Evolutionary conservation across 2,113 vertebrate species (phyloP).

Genomic region (Onychorhynchus coronatus): DNA sequence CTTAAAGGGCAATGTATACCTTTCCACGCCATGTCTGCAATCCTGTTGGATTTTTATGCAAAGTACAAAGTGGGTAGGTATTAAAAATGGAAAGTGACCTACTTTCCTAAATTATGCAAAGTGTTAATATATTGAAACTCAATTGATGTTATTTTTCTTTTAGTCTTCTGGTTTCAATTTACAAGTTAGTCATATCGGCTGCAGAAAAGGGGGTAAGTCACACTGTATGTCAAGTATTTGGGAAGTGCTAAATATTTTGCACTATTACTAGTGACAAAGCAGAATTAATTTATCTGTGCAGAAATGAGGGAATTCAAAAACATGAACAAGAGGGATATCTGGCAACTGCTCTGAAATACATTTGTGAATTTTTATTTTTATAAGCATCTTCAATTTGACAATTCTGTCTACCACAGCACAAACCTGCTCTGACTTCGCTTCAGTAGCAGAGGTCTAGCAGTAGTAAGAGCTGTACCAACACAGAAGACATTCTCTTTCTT

Average conservation of each 20-base stretch:
- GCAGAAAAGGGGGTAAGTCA: neutral
- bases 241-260: neutral
- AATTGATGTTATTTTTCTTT: neutral
- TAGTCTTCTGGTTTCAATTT: constrained; percentile 18
- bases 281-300: neutral
- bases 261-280: neutral
- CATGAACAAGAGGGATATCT: neutral
- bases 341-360: neutral
- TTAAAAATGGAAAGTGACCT: constrained; percentile 29
- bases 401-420: neutral
- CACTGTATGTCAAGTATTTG: neutral
- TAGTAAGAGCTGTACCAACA: neutral
- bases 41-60: neutral
- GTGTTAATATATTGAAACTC: constrained; percentile 1
- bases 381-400: neutral
- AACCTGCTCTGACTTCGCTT: neutral
- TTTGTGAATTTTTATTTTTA: neutral
- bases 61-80: neutral
- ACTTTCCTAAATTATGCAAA: neutral
- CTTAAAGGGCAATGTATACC: neutral
- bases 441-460: neutral
- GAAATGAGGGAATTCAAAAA: neutral
- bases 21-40: neutral
- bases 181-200: neutral
- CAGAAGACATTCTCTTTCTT: neutral